phyloP scores from a whole-genome alignment of 2,888 invertebrate genomes.

The Tenthredo distinguenda region DNA sequence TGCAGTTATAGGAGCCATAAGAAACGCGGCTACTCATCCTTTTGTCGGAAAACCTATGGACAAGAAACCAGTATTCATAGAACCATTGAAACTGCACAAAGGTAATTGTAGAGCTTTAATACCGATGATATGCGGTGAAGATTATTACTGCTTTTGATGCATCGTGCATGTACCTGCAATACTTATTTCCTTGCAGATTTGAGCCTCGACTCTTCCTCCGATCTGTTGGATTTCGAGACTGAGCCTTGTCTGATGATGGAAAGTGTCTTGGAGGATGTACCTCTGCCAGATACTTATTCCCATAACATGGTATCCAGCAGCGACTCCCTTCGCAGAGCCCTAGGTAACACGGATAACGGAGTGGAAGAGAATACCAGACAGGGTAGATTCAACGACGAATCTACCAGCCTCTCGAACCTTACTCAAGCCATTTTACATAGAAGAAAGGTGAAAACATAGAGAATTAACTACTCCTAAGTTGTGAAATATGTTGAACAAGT shows the following conservation, averaged over 20 bases:
- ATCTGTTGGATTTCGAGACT: slow-evolving; percentile 90
- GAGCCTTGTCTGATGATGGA: slow-evolving; percentile 92
- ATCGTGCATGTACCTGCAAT: not conserved
- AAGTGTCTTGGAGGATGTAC: slow-evolving; percentile 85
- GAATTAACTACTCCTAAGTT: not conserved
- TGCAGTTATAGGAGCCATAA: slow-evolving; percentile 86
- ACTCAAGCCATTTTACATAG: slow-evolving; percentile 88
- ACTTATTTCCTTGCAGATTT: slow-evolving; percentile 76
- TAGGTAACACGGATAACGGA: slow-evolving; percentile 73
- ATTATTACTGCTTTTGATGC: not conserved
- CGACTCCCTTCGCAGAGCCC: slow-evolving; percentile 76
- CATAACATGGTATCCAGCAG: slow-evolving; percentile 85
- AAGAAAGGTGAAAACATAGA: slow-evolving; percentile 78
- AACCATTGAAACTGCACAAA: slow-evolving; percentile 71
- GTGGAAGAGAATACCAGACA: slow-evolving; percentile 68
- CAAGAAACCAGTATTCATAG: slow-evolving; percentile 67
- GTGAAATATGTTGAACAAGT: not conserved
- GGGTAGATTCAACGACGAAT: slow-evolving; percentile 80
- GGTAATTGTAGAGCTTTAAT: slow-evolving; percentile 60
- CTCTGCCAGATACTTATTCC: slow-evolving; percentile 83
- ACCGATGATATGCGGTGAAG: not conserved
- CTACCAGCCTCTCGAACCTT: slow-evolving; percentile 84
- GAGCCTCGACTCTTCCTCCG: slow-evolving; percentile 83
- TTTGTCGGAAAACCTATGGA: slow-evolving; percentile 68
- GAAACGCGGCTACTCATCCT: slow-evolving; percentile 80